phyloP scores from a whole-genome alignment of 2,888 invertebrate genomes.

The Anagyrus pseudococci region DNA sequence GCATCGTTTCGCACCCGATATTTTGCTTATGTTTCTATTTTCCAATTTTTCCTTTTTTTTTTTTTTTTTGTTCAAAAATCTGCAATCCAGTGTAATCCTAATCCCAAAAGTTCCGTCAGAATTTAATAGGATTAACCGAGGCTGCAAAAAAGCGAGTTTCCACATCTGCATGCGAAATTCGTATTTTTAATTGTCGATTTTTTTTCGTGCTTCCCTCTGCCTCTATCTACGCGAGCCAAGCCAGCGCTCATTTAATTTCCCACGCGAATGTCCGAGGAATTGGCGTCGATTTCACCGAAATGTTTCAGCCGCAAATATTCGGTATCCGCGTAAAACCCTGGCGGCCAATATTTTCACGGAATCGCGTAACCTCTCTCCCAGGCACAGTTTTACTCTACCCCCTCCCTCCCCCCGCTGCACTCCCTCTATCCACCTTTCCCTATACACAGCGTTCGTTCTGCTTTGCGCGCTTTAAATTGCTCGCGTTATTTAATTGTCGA shows the following conservation, averaged over 20 bases:
- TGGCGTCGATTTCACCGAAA: constrained; percentile 21
- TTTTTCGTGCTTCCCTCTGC: neutral
- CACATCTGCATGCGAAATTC: constrained; percentile 15
- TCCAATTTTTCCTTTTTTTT: neutral
- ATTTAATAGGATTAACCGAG: constrained; percentile 24
- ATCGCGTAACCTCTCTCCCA: too few species aligned
- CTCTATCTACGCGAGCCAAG: neutral
- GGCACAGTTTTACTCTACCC: too few species aligned
- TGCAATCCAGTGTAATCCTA: constrained; percentile 28
- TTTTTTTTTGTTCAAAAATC: constrained; percentile 11
- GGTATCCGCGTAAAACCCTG: neutral
- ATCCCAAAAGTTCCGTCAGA: constrained; percentile 21
- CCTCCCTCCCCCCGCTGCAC: too few species aligned
- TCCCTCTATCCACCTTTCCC: too few species aligned
- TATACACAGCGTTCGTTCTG: too few species aligned
- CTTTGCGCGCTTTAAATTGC: neutral
- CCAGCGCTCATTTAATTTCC: constrained; percentile 14
- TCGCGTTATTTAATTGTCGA: constrained; percentile 20
- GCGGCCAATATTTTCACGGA: neutral
- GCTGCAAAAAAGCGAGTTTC: constrained; percentile 3
- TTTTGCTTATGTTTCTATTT: neutral
- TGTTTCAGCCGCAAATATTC: constrained; percentile 18
- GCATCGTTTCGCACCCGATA: neutral
- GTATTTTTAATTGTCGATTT: too few species aligned
- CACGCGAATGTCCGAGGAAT: constrained; percentile 14